Percentiles rank a stretch among this genome's conserved stretches.
phyloP scores from a whole-genome alignment of 2,888 invertebrate species.

The Phragmatobia fuliginosa region DNA sequence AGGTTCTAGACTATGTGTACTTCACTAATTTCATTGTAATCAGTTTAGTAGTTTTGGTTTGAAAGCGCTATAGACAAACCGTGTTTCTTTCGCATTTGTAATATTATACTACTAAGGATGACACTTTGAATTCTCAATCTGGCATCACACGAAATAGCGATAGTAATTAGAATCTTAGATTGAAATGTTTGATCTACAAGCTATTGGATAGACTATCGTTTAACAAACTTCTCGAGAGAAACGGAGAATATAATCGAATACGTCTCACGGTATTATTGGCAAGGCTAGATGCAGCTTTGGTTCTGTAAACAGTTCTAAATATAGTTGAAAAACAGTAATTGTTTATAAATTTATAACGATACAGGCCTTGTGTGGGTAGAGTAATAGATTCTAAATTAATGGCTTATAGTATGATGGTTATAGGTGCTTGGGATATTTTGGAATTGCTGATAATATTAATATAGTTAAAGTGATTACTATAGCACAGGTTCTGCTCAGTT shows the following conservation, averaged over 20 bases:
- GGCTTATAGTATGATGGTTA: not conserved
- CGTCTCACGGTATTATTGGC: conserved; percentile 2
- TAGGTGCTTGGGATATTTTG: not conserved
- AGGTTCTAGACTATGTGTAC: no score
- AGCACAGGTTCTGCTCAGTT: no score
- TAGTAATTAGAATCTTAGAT: not conserved
- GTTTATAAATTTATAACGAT: conserved; percentile 1
- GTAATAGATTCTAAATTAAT: not conserved
- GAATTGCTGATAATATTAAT: not conserved
- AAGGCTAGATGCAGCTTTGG: not conserved
- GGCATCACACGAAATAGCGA: no score
- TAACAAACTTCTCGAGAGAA: conserved; percentile 1
- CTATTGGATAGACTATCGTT: not conserved
- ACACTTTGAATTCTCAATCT: no score
- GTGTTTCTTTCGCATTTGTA: no score
- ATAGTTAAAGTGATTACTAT: no score
- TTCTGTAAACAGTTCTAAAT: conserved; percentile 8
- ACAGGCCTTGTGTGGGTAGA: not conserved
- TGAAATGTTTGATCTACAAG: not conserved
- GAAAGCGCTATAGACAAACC: no score
- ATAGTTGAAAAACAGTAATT: conserved; percentile 5
- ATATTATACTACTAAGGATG: no score
- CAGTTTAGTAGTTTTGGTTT: no score
- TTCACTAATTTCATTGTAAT: no score
- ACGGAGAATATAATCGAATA: not conserved